These are phyloP conservation scores for Lasioglossum zephyrum DNA, from an alignment of 2,888 invertebrate genomes.

Conservation along the genomic window DNA sequence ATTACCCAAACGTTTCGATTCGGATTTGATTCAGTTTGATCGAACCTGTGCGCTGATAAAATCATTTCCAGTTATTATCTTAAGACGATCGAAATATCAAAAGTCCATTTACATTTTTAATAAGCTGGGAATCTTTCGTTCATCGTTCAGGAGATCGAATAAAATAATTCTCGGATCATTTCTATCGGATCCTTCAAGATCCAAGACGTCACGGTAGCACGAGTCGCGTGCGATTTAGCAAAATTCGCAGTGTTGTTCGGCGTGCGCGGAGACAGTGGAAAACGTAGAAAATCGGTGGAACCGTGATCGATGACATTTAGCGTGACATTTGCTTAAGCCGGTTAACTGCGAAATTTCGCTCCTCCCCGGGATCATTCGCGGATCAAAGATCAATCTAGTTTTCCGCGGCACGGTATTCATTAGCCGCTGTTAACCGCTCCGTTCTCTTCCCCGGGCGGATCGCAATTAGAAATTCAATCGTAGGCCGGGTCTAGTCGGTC, in stretches of 20 bases:
- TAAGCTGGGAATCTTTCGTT: not conserved
- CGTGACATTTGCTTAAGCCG: constrained; percentile 63
- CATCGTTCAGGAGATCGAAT: not conserved
- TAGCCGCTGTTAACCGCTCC: constrained; percentile 34
- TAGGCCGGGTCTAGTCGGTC: not conserved
- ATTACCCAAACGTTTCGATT: no score
- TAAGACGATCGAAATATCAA: no score
- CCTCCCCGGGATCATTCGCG: constrained; percentile 41
- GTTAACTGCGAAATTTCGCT: constrained; percentile 63
- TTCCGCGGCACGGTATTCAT: constrained; percentile 44
- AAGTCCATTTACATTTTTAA: not conserved
- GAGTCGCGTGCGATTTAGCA: not conserved
- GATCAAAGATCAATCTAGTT: constrained; percentile 63
- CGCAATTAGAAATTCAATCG: constrained; percentile 54
- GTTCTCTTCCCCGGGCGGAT: constrained; percentile 17
- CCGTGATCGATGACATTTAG: constrained; percentile 69
- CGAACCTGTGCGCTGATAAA: no score
- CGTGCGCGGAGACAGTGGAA: constrained; percentile 9
- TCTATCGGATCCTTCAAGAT: not conserved
- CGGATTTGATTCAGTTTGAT: no score
- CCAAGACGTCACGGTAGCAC: not conserved
- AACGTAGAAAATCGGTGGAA: constrained; percentile 62
- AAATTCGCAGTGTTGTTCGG: not conserved
- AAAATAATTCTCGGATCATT: not conserved
- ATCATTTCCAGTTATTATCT: no score